Evolutionary conservation across 35 echinoderm and acorn worm species (phyloP), one percentile per base, ranked within the genome.

Genomic region (Nesometra sesokonis): DNA sequence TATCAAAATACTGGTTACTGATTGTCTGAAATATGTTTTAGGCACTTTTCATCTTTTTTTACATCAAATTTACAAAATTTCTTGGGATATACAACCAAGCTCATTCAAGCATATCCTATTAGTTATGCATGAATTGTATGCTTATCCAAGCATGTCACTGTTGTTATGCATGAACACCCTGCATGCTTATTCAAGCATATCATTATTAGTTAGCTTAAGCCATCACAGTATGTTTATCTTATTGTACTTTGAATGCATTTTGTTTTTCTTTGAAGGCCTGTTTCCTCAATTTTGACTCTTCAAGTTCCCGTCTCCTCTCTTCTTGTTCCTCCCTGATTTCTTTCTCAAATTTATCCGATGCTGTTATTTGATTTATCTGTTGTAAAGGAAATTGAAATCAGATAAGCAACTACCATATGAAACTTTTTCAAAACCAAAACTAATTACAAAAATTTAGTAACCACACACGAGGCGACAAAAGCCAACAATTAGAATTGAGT

Each of bases 311-410:
- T 86, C 89, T 97, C 84, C 84, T 97, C 47, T 93, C 91, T 81
- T 97, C 94, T 52, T 97, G 94, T 46, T 97, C 94, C 29, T 85
- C 88, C 35, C 83, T 39, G 85, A 97, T 97, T 82, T 97, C 94
- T 31, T 93, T 86, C 36, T 91, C 86, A 88, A 97, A 97, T 77
- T 97, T 93, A 57, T 77, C 87, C 0, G 80, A 77, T 77, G 85
- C 35, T 36, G 35, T 79, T 35, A 88, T 78, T 67, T 93, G 82
- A 76, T 91, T 67, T 36, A 91, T 93, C 94, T 97, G 89, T 33
- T 13, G 15, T 43, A 43, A 43, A 43, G 38, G 38, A 46, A 77
- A 34, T 35, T 84, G 84, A 19, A 17, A 84, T 21, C 11, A 88
- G 36, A 77, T 5, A 88, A 13, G 43, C 11, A 46, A 43, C 34